Percentiles rank a stretch among this genome's conserved stretches.
These are phyloP conservation scores for Mionectes olivaceus DNA, from an alignment of 2,797 vertebrate genomes.

Conservation along the genomic window DNA sequence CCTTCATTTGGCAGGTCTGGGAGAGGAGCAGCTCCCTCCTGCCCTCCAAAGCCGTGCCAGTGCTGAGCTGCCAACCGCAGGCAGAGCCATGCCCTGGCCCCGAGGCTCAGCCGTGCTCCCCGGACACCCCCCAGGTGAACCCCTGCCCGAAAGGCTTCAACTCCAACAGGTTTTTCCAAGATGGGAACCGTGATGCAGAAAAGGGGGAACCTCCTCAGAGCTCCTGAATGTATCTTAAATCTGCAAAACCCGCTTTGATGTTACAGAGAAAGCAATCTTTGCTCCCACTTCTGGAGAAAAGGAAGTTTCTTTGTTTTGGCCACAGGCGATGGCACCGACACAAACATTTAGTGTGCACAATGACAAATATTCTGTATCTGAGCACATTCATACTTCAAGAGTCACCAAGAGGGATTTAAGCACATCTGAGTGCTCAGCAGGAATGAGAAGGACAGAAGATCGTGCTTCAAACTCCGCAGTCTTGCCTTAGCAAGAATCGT, in stretches of 20 bases:
- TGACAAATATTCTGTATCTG: not conserved
- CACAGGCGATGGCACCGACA: not conserved
- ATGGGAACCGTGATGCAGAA: not conserved
- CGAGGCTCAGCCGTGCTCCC: fast-evolving
- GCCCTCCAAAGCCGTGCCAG: not conserved
- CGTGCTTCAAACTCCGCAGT: not conserved
- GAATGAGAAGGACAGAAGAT: not conserved
- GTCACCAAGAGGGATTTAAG: not conserved
- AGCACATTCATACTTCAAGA: conserved; percentile 1
- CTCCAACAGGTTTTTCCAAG: not conserved
- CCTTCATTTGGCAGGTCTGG: fast-evolving
- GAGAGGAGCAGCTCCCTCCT: not conserved
- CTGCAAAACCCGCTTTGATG: not conserved
- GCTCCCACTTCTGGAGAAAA: not conserved
- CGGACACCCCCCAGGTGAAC: fast-evolving
- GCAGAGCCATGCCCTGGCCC: not conserved
- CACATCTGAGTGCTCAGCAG: not conserved
- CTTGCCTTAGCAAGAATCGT: not conserved
- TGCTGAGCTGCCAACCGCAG: not conserved
- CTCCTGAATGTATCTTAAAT: not conserved
- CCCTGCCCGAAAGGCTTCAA: fast-evolving
- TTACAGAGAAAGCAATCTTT: not conserved
- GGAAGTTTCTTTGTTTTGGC: conserved; percentile 2
- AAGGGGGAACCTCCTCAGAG: not conserved
- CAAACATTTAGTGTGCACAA: not conserved